A percentile compares a stretch with the other conserved stretches of the same genome.
Evolutionary conservation across 2,888 invertebrate genomes (phyloP).

Genomic region (Eurytoma adleriae): DNA sequence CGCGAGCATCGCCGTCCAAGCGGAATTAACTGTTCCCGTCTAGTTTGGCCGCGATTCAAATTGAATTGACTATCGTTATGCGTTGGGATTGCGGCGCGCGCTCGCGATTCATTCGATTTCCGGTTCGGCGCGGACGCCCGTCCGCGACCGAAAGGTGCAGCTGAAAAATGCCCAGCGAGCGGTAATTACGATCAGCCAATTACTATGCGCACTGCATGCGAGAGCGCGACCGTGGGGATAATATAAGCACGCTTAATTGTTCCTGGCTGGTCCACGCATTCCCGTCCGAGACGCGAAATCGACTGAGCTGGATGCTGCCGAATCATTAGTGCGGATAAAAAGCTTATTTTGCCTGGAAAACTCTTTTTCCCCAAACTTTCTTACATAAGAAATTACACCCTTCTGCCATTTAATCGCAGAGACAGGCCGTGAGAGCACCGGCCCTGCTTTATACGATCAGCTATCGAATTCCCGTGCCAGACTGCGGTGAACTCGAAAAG

Average conservation of each 20-base stretch:
- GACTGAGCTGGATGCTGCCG: too few relatives aligned
- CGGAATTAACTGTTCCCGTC: constrained; percentile 67
- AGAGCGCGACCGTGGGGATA: constrained; percentile 7
- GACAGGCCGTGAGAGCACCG: too few relatives aligned
- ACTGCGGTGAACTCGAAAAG: not conserved
- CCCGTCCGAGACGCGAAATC: too few relatives aligned
- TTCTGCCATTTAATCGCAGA: too few relatives aligned
- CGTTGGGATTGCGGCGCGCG: constrained; percentile 56
- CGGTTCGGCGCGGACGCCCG: constrained; percentile 42
- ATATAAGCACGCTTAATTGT: constrained; percentile 9
- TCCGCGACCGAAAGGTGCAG: constrained; percentile 11
- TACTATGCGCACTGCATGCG: constrained; percentile 3
- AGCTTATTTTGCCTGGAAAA: too few relatives aligned
- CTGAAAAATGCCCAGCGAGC: constrained; percentile 18
- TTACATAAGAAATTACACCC: too few relatives aligned
- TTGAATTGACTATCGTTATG: constrained; percentile 68
- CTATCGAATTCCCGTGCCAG: constrained; percentile 1
- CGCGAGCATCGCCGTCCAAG: constrained; percentile 62
- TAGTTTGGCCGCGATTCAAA: constrained; percentile 67
- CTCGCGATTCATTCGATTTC: constrained; percentile 60
- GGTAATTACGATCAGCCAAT: constrained; percentile 43
- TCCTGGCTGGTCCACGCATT: not conserved
- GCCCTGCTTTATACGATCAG: not conserved
- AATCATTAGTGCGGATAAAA: too few relatives aligned
- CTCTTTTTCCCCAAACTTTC: too few relatives aligned